Evolutionary conservation across 2,888 invertebrate species (phyloP).

Genomic region (Perdita meconis): DNA sequence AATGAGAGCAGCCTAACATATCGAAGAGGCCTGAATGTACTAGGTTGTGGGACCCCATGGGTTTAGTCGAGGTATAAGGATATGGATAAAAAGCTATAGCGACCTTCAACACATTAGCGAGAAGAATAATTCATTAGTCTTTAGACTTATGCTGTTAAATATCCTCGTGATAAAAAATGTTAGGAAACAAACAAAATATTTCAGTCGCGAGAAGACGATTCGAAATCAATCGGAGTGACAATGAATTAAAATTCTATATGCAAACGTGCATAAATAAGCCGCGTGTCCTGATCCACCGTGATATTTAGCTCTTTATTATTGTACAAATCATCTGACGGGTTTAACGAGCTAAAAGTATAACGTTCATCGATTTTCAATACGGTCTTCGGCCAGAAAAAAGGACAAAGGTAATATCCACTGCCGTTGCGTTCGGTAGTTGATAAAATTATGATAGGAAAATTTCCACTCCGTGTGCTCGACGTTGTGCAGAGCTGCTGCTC

Average conservation of each 20-base stretch:
- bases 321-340: conserved; percentile 38
- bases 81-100: too few relatives aligned
- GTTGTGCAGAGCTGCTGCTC: conserved; percentile 16
- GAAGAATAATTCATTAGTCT: too few relatives aligned
- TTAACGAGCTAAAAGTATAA: conserved; percentile 42
- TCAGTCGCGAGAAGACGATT: neutral
- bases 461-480: conserved; percentile 29
- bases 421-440: conserved; percentile 32
- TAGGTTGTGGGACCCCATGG: too few relatives aligned
- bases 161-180: too few relatives aligned
- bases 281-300: neutral
- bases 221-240: neutral
- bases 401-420: conserved; percentile 60
- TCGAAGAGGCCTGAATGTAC: too few relatives aligned
- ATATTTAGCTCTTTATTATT: conserved; percentile 40
- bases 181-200: too few relatives aligned
- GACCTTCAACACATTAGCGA: too few relatives aligned
- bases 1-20: too few relatives aligned
- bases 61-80: too few relatives aligned
- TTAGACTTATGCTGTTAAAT: too few relatives aligned
- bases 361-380: conserved; percentile 59
- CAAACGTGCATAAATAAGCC: neutral
- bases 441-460: conserved; percentile 49
- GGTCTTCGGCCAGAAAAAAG: conserved; percentile 43
- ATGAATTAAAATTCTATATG: neutral